phyloP scores from a whole-genome alignment of 1,140 invertebrate species.

The Drosophila hydei region DNA sequence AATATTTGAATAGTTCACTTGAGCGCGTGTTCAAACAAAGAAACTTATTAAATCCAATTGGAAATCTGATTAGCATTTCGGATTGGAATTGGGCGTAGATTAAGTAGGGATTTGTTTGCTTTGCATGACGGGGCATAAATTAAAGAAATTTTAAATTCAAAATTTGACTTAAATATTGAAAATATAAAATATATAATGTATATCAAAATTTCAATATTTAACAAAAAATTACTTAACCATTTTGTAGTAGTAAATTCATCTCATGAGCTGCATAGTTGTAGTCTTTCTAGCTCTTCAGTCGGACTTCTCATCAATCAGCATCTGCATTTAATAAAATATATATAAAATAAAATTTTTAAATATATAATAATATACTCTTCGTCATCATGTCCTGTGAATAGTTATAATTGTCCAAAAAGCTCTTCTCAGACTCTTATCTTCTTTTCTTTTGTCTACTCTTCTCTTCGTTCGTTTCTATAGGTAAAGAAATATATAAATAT shows the following conservation, averaged over 20 bases:
- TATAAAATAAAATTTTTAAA: neutral
- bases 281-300: too few relatives aligned
- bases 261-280: too few relatives aligned
- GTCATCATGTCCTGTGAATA: too few relatives aligned
- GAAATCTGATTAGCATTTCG: neutral
- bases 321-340: too few relatives aligned
- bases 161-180: neutral
- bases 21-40: slow-evolving; percentile 79
- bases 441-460: too few relatives aligned
- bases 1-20: slow-evolving; percentile 69
- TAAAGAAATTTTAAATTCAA: neutral
- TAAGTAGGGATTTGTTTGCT: neutral
- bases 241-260: too few relatives aligned
- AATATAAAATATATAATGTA: neutral
- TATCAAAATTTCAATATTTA: neutral
- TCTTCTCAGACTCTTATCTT: too few relatives aligned
- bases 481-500: neutral
- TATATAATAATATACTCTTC: too few relatives aligned
- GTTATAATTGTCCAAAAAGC: too few relatives aligned
- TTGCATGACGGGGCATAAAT: slow-evolving; percentile 11
- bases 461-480: too few relatives aligned
- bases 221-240: too few relatives aligned
- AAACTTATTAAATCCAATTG: slow-evolving; percentile 48
- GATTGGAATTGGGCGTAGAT: slow-evolving; percentile 8
- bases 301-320: too few relatives aligned